Conservation (phyloP, 2,888 invertebrate species). For the Lordiphosa fenestrarum region DNA sequence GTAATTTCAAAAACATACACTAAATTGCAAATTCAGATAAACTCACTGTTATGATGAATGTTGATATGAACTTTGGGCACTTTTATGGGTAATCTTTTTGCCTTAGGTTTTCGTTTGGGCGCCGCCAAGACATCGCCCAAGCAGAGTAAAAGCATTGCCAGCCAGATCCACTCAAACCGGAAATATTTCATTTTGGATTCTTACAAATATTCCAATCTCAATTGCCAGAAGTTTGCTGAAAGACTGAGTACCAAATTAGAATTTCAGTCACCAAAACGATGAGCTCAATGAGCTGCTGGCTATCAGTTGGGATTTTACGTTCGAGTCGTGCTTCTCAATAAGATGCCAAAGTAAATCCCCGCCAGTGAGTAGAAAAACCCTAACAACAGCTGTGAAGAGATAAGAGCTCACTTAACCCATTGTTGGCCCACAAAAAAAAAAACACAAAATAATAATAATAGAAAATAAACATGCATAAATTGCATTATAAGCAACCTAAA, state of each 20-base stretch:
- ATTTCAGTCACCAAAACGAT: slow-evolving; percentile 8
- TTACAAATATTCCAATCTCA: neutral
- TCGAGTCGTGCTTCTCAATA: slow-evolving; percentile 14
- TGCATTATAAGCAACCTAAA: slow-evolving; percentile 67
- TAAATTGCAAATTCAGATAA: no score
- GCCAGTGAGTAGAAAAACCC: slow-evolving; percentile 4
- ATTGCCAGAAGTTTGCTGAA: neutral
- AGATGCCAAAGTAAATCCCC: slow-evolving; percentile 33
- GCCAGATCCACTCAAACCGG: slow-evolving; percentile 37
- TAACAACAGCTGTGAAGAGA: slow-evolving; percentile 3
- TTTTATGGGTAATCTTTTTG: slow-evolving; percentile 6
- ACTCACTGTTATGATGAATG: slow-evolving; percentile 59
- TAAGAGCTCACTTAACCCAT: slow-evolving; percentile 38
- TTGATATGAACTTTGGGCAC: slow-evolving; percentile 47
- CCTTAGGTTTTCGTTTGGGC: slow-evolving; percentile 35
- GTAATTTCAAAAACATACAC: neutral
- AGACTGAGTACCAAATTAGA: neutral
- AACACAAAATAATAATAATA: slow-evolving; percentile 2
- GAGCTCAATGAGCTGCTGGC: slow-evolving; percentile 20
- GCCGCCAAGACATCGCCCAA: slow-evolving; percentile 31
- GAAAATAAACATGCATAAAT: slow-evolving; percentile 66
- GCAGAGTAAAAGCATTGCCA: slow-evolving; percentile 25
- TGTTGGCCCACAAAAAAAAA: slow-evolving; percentile 32
- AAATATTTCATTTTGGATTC: slow-evolving; percentile 49
- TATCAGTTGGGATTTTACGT: slow-evolving; percentile 36